phyloP scores from a whole-genome alignment of 92 coral and sea anemone genomes.

The Galaxea fascicularis region DNA sequence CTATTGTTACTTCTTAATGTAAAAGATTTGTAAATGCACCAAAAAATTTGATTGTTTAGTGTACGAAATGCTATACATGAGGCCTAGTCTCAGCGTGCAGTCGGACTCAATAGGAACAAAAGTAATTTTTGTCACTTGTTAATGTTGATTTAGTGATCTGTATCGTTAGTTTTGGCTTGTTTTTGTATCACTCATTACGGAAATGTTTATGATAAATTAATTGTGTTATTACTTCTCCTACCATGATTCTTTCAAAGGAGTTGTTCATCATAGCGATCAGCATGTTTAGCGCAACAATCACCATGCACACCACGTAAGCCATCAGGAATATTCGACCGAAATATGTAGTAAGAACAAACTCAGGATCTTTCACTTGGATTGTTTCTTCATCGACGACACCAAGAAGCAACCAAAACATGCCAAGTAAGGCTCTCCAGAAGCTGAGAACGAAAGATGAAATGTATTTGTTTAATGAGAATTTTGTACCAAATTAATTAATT shows the following conservation, averaged over 20 bases:
- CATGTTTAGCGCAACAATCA: constrained; percentile 57
- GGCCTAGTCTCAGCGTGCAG: too few species aligned
- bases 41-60: too few species aligned
- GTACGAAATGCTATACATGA: too few species aligned
- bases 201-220: too few species aligned
- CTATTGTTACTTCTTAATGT: too few species aligned
- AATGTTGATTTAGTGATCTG: too few species aligned
- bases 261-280: constrained; percentile 66
- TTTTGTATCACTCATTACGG: too few species aligned
- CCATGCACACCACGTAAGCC: constrained; percentile 5
- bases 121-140: too few species aligned
- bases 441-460: not conserved
- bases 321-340: constrained; percentile 24
- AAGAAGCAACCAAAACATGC: constrained; percentile 28
- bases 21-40: too few species aligned
- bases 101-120: too few species aligned
- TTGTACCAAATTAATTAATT: not conserved
- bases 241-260: constrained; percentile 42
- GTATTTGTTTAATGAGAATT: too few species aligned
- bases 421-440: not conserved
- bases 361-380: constrained; percentile 5
- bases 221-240: not conserved
- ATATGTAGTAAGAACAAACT: not conserved
- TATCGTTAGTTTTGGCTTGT: too few species aligned
- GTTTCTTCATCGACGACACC: constrained; percentile 12